These are phyloP conservation scores for Anastrepha obliqua DNA, from an alignment of 1,140 invertebrate species.

Conservation along the genomic window DNA sequence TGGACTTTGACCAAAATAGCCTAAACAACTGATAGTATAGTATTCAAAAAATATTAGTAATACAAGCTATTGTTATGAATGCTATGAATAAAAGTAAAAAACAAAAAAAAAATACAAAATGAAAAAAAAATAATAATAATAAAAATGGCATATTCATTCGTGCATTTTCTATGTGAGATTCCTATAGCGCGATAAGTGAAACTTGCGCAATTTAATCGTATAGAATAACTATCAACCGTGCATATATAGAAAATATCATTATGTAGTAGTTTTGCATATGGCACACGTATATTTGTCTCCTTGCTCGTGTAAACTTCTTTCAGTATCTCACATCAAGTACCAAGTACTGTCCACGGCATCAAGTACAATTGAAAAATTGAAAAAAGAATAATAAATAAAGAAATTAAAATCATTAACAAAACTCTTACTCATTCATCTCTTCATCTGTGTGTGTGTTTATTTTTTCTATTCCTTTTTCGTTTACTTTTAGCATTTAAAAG, in stretches of 20 bases:
- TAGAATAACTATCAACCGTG: background rate
- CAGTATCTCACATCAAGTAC: conserved; percentile 29
- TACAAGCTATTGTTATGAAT: background rate
- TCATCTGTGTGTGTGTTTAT: background rate
- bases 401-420: conserved; percentile 24
- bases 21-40: background rate
- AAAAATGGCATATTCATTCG: background rate
- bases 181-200: background rate
- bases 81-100: background rate
- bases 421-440: background rate
- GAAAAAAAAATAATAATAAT: too few species aligned
- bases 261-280: background rate
- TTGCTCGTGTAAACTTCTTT: conserved; percentile 44
- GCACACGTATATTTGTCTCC: conserved; percentile 30
- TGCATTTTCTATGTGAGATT: background rate
- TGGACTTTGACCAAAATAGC: background rate
- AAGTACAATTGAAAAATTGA: conserved; percentile 6
- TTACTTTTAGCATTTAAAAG: conserved; percentile 26
- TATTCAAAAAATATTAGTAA: background rate
- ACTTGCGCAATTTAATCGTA: background rate
- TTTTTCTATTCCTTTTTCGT: conserved; percentile 21
- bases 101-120: background rate
- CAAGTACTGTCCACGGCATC: background rate
- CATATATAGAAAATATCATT: conserved; percentile 1
- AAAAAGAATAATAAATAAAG: background rate